Conservation (phyloP, 2,113 vertebrate genomes). For the Oreocharis arfaki region DNA sequence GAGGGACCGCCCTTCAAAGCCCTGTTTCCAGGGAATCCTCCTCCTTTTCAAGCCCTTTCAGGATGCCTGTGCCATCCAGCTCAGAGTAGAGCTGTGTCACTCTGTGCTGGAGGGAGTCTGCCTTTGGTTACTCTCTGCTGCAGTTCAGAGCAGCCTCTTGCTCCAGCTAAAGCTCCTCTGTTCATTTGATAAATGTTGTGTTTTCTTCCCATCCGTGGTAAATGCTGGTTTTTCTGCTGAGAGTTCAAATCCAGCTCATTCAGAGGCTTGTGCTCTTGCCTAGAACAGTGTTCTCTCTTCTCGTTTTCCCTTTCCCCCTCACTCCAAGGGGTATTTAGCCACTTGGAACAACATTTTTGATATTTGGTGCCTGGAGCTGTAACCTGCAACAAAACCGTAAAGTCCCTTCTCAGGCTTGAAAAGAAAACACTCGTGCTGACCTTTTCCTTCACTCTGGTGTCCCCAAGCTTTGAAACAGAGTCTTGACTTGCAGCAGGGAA, state of each 20-base stretch:
- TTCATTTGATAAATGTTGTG: neutral
- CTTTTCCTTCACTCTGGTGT: neutral
- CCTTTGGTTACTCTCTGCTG: neutral
- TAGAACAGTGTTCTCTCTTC: neutral
- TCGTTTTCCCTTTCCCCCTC: neutral
- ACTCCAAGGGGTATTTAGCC: neutral
- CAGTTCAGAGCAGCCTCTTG: neutral
- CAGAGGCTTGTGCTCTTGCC: neutral
- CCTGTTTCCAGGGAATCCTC: neutral
- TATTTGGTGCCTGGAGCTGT: neutral
- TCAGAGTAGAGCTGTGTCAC: neutral
- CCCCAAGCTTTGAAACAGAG: neutral
- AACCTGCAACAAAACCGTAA: neutral
- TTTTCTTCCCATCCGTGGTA: neutral
- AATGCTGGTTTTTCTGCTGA: neutral
- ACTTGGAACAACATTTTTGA: neutral
- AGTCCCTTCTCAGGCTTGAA: neutral
- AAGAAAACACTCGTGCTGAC: neutral
- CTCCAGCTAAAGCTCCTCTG: neutral
- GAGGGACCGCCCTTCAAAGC: neutral
- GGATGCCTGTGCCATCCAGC: neutral
- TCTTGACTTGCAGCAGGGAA: neutral
- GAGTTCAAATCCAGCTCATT: neutral
- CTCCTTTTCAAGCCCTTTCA: neutral
- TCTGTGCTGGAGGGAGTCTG: neutral